Percentiles rank a stretch among this genome's conserved stretches.
Evolutionary conservation across 2,888 invertebrate genomes (phyloP).

Genomic region (Heliconius erato): DNA sequence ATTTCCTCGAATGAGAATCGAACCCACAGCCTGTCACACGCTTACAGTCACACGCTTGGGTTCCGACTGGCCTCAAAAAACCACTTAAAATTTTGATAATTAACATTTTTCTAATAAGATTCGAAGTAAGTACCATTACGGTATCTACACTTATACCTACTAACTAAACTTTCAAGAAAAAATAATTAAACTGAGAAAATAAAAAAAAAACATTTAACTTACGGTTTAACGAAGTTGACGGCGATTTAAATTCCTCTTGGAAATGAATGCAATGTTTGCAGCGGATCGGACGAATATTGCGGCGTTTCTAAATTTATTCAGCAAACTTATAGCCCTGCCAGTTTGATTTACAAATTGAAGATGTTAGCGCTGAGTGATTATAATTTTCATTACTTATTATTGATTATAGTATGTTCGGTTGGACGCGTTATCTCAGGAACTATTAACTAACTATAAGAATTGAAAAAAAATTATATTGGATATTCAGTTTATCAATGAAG

Average conservation of each 20-base stretch:
- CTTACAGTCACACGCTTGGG: too few species aligned
- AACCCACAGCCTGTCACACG: too few species aligned
- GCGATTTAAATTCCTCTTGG: constrained; percentile 46
- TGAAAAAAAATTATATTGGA: too few species aligned
- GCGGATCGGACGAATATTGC: constrained; percentile 45
- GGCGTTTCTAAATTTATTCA: constrained; percentile 44
- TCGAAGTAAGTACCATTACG: neutral
- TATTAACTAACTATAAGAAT: too few species aligned
- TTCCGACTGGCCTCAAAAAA: neutral
- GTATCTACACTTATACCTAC: neutral
- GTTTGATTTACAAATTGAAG: constrained; percentile 8
- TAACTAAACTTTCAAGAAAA: neutral
- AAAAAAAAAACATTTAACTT: constrained; percentile 30
- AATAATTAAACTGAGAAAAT: constrained; percentile 26
- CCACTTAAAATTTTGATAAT: neutral
- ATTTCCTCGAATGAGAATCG: too few species aligned
- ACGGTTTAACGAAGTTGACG: constrained; percentile 42
- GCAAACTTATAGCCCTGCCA: constrained; percentile 41
- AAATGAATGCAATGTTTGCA: constrained; percentile 49
- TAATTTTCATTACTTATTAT: neutral
- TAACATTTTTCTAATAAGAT: neutral
- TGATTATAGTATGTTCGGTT: too few species aligned
- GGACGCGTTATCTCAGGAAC: too few species aligned
- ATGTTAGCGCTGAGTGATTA: constrained; percentile 7
- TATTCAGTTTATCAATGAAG: too few species aligned